Evolutionary conservation across 2,113 vertebrate species (phyloP).

Genomic region (Arothron firmamentum): DNA sequence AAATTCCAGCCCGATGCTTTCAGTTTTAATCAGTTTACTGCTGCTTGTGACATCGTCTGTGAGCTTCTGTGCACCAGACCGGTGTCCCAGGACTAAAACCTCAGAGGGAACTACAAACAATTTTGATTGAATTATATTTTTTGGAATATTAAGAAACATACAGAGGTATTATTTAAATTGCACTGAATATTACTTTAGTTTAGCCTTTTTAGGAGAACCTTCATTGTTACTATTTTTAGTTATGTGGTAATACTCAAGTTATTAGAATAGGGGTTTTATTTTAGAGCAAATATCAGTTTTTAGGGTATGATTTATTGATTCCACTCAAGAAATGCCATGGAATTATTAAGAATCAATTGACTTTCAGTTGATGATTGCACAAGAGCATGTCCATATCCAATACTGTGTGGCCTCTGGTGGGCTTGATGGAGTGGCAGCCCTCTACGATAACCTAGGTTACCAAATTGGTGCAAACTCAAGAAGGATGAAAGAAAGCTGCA

Average conservation of each 20-base stretch:
- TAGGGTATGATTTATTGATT: slow-evolving; percentile 13
- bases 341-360: slow-evolving; percentile 34
- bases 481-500: slow-evolving; percentile 45
- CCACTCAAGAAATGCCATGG: slow-evolving; percentile 16
- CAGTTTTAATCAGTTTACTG: too few species aligned
- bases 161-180: slow-evolving; percentile 12
- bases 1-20: background rate
- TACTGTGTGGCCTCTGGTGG: slow-evolving; percentile 46
- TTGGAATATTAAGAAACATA: slow-evolving; percentile 15
- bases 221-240: slow-evolving; percentile 22
- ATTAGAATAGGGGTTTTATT: slow-evolving; percentile 3
- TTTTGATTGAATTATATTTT: slow-evolving; percentile 22
- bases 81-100: slow-evolving; percentile 5
- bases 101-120: slow-evolving; percentile 27
- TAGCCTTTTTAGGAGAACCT: slow-evolving; percentile 6
- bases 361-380: slow-evolving; percentile 29
- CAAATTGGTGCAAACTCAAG: slow-evolving; percentile 34
- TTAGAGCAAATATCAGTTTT: slow-evolving; percentile 11
- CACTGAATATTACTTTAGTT: slow-evolving; percentile 23
- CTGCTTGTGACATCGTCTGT: background rate
- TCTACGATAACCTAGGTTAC: slow-evolving; percentile 23
- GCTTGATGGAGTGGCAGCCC: slow-evolving; percentile 29
- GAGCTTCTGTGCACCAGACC: slow-evolving; percentile 4
- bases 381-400: slow-evolving; percentile 34
- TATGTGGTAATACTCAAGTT: background rate